These are phyloP conservation scores for Drosophila tsacasi DNA, from an alignment of 1,140 invertebrate genomes.

Conservation along the genomic window DNA sequence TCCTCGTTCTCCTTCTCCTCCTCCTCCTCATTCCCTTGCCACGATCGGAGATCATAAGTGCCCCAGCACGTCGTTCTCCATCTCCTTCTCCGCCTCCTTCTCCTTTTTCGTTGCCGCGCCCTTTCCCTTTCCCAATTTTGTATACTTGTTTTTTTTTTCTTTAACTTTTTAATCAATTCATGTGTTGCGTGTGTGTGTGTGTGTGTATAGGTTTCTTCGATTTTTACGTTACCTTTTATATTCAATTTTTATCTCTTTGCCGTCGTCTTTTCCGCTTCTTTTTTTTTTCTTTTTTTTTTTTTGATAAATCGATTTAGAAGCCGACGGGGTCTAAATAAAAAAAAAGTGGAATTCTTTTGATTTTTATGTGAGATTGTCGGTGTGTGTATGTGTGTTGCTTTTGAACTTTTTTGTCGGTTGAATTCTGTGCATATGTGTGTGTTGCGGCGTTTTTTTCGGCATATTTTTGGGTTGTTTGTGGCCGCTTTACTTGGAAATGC, in stretches of 20 bases:
- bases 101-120: slow-evolving; percentile 30
- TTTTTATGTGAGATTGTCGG: slow-evolving; percentile 50
- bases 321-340: slow-evolving; percentile 71
- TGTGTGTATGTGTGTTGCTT: slow-evolving; percentile 33
- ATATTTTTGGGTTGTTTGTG: slow-evolving; percentile 49
- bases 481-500: slow-evolving; percentile 76
- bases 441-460: slow-evolving; percentile 42
- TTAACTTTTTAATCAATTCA: slow-evolving; percentile 83
- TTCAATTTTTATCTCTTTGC: slow-evolving; percentile 82
- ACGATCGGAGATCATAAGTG: slow-evolving; percentile 53
- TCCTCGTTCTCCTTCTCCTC: slow-evolving; percentile 4
- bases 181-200: slow-evolving; percentile 61
- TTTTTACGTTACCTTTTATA: slow-evolving; percentile 80
- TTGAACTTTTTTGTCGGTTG: slow-evolving; percentile 59
- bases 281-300: slow-evolving; percentile 64
- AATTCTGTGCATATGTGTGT: slow-evolving; percentile 27
- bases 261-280: slow-evolving; percentile 77
- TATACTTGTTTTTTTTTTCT: slow-evolving; percentile 42
- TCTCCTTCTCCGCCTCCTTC: slow-evolving; percentile 10
- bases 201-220: slow-evolving; percentile 77
- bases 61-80: slow-evolving; percentile 49
- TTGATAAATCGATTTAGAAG: slow-evolving; percentile 83
- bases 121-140: slow-evolving; percentile 44
- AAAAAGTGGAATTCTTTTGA: slow-evolving; percentile 83
- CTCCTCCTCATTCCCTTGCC: slow-evolving; percentile 1